Percentiles rank a stretch among this genome's conserved stretches.
Conservation (phyloP, 2,888 invertebrate genomes). For the Choristoneura rosaceana region DNA sequence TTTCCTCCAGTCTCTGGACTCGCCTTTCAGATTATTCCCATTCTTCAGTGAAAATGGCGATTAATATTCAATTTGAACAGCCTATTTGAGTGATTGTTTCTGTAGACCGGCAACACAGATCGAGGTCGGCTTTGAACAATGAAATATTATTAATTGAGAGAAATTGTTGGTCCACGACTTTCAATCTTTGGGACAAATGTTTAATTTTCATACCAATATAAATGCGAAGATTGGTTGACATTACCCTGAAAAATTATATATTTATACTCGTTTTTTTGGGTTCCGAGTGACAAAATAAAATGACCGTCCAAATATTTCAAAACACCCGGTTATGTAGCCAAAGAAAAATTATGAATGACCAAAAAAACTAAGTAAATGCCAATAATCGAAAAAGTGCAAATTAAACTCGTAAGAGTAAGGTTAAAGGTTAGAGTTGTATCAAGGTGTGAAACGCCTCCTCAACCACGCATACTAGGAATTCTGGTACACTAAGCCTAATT, state of each 20-base stretch:
- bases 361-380: no score
- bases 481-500: no score
- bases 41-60: conserved; percentile 81
- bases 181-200: conserved; percentile 68
- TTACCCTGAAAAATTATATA: background rate
- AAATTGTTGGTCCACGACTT: conserved; percentile 63
- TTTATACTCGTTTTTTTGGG: no score
- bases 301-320: no score
- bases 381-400: no score
- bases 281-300: no score
- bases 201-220: conserved; percentile 68
- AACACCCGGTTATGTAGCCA: no score
- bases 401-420: no score
- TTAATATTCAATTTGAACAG: conserved; percentile 85
- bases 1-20: conserved; percentile 71
- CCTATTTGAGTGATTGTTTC: conserved; percentile 83
- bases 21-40: conserved; percentile 78
- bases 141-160: conserved; percentile 71
- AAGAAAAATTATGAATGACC: no score
- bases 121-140: conserved; percentile 67
- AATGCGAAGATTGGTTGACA: conserved; percentile 47
- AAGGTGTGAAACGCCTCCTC: no score
- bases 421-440: no score
- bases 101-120: conserved; percentile 62
- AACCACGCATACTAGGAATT: no score